phyloP scores from a whole-genome alignment of 2,113 vertebrate genomes.

The Hassar affinis region DNA sequence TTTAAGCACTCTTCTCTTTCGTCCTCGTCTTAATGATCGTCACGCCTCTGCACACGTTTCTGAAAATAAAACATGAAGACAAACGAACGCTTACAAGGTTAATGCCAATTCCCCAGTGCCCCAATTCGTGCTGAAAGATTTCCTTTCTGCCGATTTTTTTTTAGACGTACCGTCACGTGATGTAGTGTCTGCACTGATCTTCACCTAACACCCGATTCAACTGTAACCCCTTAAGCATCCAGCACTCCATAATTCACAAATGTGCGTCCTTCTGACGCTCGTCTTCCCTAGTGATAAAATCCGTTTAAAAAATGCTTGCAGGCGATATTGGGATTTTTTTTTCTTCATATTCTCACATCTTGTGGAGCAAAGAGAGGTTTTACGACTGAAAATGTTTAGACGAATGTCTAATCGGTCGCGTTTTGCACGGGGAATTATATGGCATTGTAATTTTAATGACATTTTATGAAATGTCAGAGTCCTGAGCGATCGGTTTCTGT shows the following conservation, averaged over 20 bases:
- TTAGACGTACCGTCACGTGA: not conserved
- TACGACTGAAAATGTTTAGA: not conserved
- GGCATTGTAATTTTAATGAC: conserved; percentile 9
- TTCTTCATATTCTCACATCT: not conserved
- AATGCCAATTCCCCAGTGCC: too few relatives aligned
- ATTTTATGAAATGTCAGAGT: conserved; percentile 5
- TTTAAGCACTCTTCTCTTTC: too few relatives aligned
- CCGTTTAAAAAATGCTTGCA: not conserved
- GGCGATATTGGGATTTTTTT: not conserved
- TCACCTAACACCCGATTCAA: not conserved
- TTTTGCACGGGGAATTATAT: not conserved
- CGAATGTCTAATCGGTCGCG: not conserved
- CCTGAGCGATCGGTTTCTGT: not conserved
- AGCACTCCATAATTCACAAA: not conserved
- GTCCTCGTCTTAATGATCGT: too few relatives aligned
- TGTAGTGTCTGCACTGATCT: not conserved
- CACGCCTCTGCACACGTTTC: too few relatives aligned
- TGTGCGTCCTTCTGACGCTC: not conserved
- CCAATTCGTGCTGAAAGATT: too few relatives aligned
- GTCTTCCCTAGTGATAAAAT: not conserved
- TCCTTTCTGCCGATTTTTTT: not conserved
- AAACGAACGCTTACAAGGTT: too few relatives aligned
- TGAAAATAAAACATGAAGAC: too few relatives aligned
- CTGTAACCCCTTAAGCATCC: not conserved
- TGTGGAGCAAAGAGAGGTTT: not conserved